These are phyloP conservation scores for Ophioninae sp. DNA, from an alignment of 2,888 invertebrate species.

Conservation along the genomic window DNA sequence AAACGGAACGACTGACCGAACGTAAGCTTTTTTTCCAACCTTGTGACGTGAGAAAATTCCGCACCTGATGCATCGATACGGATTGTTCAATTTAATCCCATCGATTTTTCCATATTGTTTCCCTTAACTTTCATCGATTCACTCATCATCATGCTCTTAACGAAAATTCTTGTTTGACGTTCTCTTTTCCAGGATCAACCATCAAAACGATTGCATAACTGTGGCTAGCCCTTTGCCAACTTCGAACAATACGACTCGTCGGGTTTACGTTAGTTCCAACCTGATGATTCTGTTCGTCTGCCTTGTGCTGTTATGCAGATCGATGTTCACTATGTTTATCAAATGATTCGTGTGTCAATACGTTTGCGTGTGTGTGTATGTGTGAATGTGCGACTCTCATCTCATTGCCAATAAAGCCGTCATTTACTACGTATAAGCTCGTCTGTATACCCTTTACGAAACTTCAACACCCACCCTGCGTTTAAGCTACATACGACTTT, in stretches of 20 bases:
- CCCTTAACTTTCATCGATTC: background rate
- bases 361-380: conserved; percentile 8
- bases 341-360: conserved; percentile 42
- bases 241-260: conserved; percentile 54
- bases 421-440: conserved; percentile 43
- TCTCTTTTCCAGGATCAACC: conserved; percentile 58
- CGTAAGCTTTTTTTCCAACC: background rate
- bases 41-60: conserved; percentile 2
- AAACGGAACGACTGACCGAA: background rate
- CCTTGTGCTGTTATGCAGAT: conserved; percentile 58
- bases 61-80: background rate
- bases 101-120: background rate
- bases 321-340: conserved; percentile 58
- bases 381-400: conserved; percentile 4
- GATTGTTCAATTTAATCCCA: background rate
- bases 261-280: conserved; percentile 52
- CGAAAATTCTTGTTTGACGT: conserved; percentile 49
- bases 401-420: conserved; percentile 50
- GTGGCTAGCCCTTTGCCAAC: conserved; percentile 56
- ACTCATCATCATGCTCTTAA: conserved; percentile 35
- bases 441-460: conserved; percentile 11
- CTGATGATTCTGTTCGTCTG: conserved; percentile 58
- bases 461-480: background rate
- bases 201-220: conserved; percentile 59
- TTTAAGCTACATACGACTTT: background rate